Evolutionary conservation across 2,888 invertebrate species (phyloP), one percentile per base, ranked within the genome.

Genomic region (Erebia aethiops): DNA sequence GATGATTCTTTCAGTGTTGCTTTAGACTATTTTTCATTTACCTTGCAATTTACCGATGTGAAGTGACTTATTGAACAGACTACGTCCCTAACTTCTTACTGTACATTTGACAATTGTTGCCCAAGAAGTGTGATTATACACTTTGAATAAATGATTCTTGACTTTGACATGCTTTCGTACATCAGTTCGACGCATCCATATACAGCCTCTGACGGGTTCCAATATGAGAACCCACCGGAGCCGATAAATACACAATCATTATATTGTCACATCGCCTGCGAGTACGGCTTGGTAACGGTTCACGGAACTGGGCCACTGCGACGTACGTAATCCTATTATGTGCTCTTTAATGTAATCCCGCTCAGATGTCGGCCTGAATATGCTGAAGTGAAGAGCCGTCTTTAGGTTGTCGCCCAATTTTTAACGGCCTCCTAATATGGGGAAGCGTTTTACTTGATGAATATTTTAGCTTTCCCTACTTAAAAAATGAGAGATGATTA

Each of bases 311-410:
- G 92, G 88, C 85, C 92, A 84, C 84, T 80, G 85, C 79, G 82
- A 81, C 82, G 85, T 85, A 85, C 85, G 87, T 91, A 92, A 92
- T 92, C 92, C 88, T 89, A 91, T 91, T 92, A 91, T 84, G 87
- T 87, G 84, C 90, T 92, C 89, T 91, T 91, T 91, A 91, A 87
- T 87, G 84, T 83, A 81, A 92, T 91, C 88, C 87, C 79, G 80
- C 81, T 81, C 81, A 80, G 84, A 84, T 84, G 87, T 81, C 79
- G 81, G 85, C 82, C 81, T 78, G 80, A 77, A 78, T 78, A 79
- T 76, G 76, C 75, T 72, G 78, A 79, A 77, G 71, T 63, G 65
- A 62, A 57, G 65, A 66, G 63, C 63, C 73, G 62, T 73, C 76
- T 62, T 67, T 62, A 69, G 54, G 62, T 68, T 69, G 68, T 61